Evolutionary conservation across 2,797 vertebrate genomes (phyloP).

Genomic region (Pseudochirops corinnae): DNA sequence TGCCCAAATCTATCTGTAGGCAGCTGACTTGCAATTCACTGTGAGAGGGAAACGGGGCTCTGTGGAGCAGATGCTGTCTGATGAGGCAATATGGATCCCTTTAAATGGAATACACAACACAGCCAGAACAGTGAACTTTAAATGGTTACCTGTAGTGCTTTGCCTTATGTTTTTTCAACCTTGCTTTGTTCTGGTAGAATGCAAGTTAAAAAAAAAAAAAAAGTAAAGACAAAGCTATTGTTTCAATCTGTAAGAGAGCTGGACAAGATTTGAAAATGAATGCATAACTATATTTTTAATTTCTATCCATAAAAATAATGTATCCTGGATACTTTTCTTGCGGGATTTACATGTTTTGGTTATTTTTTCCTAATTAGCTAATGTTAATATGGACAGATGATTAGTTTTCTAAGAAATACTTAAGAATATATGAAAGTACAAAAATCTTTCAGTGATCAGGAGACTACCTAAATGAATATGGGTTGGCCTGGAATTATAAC

Average conservation of each 20-base stretch:
- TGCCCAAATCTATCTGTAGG: not conserved
- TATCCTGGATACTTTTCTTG: not conserved
- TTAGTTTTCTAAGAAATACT: not conserved
- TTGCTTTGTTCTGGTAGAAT: conserved; percentile 5
- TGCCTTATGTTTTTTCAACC: conserved; percentile 20
- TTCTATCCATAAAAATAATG: not conserved
- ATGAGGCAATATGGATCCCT: not conserved
- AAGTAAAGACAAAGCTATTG: not conserved
- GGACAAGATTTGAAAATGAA: not conserved
- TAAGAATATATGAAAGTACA: not conserved
- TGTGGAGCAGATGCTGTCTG: not conserved
- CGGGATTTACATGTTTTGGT: not conserved
- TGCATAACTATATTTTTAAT: not conserved
- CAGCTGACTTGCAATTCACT: conserved; percentile 37
- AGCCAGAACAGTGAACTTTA: conserved; percentile 14
- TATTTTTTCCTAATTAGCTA: not conserved
- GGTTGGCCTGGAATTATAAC: not conserved
- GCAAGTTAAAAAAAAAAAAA: not conserved
- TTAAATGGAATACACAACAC: conserved; percentile 13
- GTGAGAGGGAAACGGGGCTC: conserved; percentile 22
- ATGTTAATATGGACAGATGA: not conserved
- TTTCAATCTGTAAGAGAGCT: not conserved
- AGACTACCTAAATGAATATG: not conserved
- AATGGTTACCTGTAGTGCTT: not conserved
- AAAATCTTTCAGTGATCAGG: not conserved